These are phyloP conservation scores for Pseudomugil tenellus DNA, from an alignment of 2,797 vertebrate genomes.

Conservation along the genomic window DNA sequence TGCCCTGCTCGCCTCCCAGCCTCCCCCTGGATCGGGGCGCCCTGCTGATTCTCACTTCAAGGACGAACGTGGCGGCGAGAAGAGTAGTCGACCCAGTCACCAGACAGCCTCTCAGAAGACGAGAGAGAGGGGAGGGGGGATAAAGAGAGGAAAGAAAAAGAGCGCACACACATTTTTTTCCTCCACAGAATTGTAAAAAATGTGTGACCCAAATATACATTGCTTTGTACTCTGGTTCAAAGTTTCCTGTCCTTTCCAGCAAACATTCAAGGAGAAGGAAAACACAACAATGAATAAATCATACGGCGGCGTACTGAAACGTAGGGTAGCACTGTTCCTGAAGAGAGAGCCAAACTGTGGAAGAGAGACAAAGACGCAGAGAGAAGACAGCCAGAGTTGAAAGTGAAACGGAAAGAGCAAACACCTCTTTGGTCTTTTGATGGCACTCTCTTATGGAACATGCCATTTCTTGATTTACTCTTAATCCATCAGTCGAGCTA, in stretches of 20 bases:
- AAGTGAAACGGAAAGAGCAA: constrained; percentile 68
- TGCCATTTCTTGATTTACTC: constrained; percentile 70
- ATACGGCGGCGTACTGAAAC: constrained; percentile 68
- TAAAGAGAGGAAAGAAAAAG: constrained; percentile 52
- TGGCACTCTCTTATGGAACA: constrained; percentile 70
- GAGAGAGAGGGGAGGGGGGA: constrained; percentile 40
- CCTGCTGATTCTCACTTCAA: constrained; percentile 83
- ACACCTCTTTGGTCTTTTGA: constrained; percentile 76
- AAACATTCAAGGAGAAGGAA: constrained; percentile 80
- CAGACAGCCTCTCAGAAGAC: constrained; percentile 65
- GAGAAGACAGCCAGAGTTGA: constrained; percentile 51
- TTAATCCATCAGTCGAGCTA: constrained; percentile 72
- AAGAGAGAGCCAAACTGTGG: constrained; percentile 31
- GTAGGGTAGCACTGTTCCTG: constrained; percentile 61
- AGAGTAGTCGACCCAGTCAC: constrained; percentile 72
- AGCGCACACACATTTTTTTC: constrained; percentile 17
- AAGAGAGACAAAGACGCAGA: constrained; percentile 30
- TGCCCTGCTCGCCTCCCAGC: constrained; percentile 51
- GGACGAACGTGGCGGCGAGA: constrained; percentile 79
- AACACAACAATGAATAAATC: constrained; percentile 85
- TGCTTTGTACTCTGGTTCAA: constrained; percentile 85
- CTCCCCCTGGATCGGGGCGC: constrained; percentile 72
- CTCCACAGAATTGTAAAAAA: constrained; percentile 57
- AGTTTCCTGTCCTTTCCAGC: constrained; percentile 83
- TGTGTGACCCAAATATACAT: constrained; percentile 84